Percentiles rank a stretch among this genome's conserved stretches.
These are phyloP conservation scores for Zeus faber DNA, from an alignment of 2,113 vertebrate genomes.

Conservation along the genomic window DNA sequence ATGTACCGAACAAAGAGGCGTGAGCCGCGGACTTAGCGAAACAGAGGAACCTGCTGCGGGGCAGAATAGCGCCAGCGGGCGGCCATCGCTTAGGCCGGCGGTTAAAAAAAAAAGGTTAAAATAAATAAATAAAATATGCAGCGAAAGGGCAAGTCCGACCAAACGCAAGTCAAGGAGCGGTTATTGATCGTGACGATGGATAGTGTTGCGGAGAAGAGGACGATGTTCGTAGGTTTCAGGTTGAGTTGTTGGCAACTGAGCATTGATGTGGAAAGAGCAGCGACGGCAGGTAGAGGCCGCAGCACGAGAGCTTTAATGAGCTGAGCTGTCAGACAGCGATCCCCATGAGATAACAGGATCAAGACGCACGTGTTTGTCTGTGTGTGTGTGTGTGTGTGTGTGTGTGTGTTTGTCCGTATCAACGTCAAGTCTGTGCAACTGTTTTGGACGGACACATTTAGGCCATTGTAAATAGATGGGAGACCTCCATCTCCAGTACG, in stretches of 20 bases:
- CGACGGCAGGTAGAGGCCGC: too few relatives aligned
- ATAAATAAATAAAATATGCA: too few relatives aligned
- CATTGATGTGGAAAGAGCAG: too few relatives aligned
- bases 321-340: slow-evolving; percentile 7
- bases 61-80: background rate
- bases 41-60: slow-evolving; percentile 15
- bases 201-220: too few relatives aligned
- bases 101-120: too few relatives aligned
- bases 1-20: slow-evolving; percentile 54
- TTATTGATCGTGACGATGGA: too few relatives aligned
- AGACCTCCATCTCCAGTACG: slow-evolving; percentile 5
- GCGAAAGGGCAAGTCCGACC: too few relatives aligned
- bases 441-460: slow-evolving; percentile 1
- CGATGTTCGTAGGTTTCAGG: too few relatives aligned
- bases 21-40: slow-evolving; percentile 55
- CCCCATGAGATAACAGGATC: too few relatives aligned
- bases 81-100: too few relatives aligned
- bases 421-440: background rate
- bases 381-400: slow-evolving; percentile 3
- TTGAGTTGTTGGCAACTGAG: too few relatives aligned
- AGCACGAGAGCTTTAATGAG: slow-evolving; percentile 18
- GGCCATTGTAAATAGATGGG: slow-evolving; percentile 2
- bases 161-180: too few relatives aligned
- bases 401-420: slow-evolving; percentile 1
- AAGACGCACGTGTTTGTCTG: background rate